A percentile compares a stretch with the other conserved stretches of the same genome.
Evolutionary conservation across 2,888 invertebrate species (phyloP).

Genomic region (Alloplasta piceator): DNA sequence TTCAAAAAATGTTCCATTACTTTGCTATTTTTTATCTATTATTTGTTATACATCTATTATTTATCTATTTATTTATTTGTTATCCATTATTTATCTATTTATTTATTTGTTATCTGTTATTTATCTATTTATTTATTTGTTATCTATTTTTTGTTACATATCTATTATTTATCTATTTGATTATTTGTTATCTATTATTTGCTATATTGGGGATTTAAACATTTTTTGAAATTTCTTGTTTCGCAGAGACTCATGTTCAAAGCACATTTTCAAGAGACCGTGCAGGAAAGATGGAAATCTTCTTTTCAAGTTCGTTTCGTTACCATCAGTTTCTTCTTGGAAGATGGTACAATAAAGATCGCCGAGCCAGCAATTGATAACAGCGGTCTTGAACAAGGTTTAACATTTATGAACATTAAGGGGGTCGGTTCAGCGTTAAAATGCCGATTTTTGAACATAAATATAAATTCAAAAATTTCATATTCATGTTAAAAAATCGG

Average conservation of each 20-base stretch:
- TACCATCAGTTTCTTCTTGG: conserved; percentile 93
- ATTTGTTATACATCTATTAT: too few species aligned
- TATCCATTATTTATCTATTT: too few species aligned
- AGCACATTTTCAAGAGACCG: conserved; percentile 91
- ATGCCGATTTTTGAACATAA: too few species aligned
- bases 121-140: too few species aligned
- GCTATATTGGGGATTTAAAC: too few species aligned
- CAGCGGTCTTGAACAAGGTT: conserved; percentile 94
- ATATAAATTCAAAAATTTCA: too few species aligned
- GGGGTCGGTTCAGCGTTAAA: too few species aligned
- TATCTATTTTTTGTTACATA: not conserved
- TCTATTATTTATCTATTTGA: conserved; percentile 30
- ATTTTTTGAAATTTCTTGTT: conserved; percentile 57
- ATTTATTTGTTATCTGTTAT: too few species aligned
- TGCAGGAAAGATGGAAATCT: conserved; percentile 88
- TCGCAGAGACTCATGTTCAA: conserved; percentile 90
- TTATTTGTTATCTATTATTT: too few species aligned
- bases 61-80: too few species aligned
- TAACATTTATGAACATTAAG: conserved; percentile 9
- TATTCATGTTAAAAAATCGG: too few species aligned
- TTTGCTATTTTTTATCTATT: not conserved
- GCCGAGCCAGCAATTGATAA: conserved; percentile 92
- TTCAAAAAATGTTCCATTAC: conserved; percentile 7
- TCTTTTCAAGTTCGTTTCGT: conserved; percentile 91
- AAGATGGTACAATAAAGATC: conserved; percentile 96